Evolutionary conservation across 2,888 invertebrate genomes (phyloP).

Genomic region (Cremastobaeus sp.): DNA sequence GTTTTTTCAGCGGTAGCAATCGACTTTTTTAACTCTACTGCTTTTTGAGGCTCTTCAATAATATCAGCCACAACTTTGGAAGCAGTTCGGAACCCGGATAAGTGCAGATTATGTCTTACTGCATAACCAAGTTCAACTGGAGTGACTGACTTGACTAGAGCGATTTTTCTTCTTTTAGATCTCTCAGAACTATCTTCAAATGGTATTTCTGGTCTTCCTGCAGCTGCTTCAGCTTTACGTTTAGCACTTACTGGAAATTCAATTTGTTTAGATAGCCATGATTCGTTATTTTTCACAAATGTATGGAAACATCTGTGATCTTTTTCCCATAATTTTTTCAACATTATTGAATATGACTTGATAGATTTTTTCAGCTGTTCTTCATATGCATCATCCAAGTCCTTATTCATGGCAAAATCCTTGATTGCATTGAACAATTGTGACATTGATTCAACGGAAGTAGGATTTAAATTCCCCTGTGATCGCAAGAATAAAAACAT

Average conservation of each 20-base stretch:
- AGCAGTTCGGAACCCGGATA: not conserved
- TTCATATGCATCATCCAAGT: not conserved
- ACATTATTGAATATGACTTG: not conserved
- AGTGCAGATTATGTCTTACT: conserved; percentile 1
- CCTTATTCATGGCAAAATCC: not conserved
- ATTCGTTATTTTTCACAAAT: not conserved
- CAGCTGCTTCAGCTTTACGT: not conserved
- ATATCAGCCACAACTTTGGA: not conserved
- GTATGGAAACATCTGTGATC: not conserved
- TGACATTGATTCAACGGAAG: not conserved
- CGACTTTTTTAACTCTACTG: not conserved
- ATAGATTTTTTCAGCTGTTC: not conserved
- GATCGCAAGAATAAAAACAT: not conserved
- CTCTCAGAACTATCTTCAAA: not conserved
- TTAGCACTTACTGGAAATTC: not conserved
- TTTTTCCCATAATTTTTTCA: not conserved
- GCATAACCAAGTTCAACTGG: conserved; percentile 5
- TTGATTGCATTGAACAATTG: not conserved
- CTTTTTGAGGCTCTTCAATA: not conserved
- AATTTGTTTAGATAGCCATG: not conserved
- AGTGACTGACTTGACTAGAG: not conserved
- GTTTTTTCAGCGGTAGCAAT: not conserved
- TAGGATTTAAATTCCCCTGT: not conserved
- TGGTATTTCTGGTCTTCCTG: not conserved
- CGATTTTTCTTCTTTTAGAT: conserved; percentile 11